Base-by-base conservation (phyloP, 2,797 vertebrate genomes). In the Platalea minor region DNA sequence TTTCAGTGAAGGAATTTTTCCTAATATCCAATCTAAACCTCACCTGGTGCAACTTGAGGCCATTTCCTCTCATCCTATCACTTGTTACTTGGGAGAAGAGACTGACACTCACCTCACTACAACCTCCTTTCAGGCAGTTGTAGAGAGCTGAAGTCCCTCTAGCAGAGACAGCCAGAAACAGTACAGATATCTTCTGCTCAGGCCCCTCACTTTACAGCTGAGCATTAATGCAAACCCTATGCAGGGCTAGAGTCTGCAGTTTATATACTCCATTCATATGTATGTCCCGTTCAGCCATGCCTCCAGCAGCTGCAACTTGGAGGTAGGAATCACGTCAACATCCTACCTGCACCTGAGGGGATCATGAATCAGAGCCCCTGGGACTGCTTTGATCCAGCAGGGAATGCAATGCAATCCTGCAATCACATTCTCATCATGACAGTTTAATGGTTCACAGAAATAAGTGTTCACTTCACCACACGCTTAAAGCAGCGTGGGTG, bases 361-460 rank as follows among this genome's bases (percentile, higher is more conserved):
- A 73, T 70, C 72, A 48, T 85, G 67, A 92, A 70, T 77, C 59
- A 60, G 69, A 69, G 35, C 63, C 51, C 72, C 13, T 61, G 39
- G 60, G 79, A 70, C 18, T 81, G 39, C 67, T 94, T 79, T 68
- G 39, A 88, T 91, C 25, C 88, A 82, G 48, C 20, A n/a, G 60
- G n/a, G 67, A 94, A 88, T 3, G 14, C 53, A 35, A 28, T 13
- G 35, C n/a, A 85, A 70, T 74, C 43, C 85, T 74, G 33, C 1
- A 5, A 19, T 60, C 4, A 6, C 4, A 2, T 74, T 90, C 67
- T 69, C 4, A 0, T 81, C 41, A 29, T 70, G 88, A 77, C 67
- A 94, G 41, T 68, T 94, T 89, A 95, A 89, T 72, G 56, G 68
- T 80, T 91, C 64, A 51, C n/a, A 77, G 80, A 91, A 93, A 91